Evolutionary conservation across 2,888 invertebrate species (phyloP).

Genomic region (Azorinus chamasolen): DNA sequence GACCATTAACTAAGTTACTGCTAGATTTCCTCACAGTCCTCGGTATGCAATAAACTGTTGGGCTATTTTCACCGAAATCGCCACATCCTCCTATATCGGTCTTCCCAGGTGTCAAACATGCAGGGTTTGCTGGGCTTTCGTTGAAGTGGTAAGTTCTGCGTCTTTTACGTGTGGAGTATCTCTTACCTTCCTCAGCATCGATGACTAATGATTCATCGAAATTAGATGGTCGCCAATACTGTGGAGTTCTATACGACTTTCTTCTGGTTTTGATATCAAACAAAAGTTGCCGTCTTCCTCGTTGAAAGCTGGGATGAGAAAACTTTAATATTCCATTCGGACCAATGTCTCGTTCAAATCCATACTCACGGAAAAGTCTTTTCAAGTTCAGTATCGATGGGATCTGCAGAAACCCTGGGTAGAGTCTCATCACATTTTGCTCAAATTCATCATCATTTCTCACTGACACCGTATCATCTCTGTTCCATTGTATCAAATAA

Average conservation of each 20-base stretch:
- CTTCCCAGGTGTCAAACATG: too few species aligned
- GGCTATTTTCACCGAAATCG: too few species aligned
- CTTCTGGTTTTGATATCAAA: constrained; percentile 64
- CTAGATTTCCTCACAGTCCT: too few species aligned
- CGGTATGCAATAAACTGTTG: too few species aligned
- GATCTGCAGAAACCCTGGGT: constrained; percentile 84
- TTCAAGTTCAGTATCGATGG: constrained; percentile 81
- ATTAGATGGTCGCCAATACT: not conserved
- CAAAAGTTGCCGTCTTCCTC: constrained; percentile 68
- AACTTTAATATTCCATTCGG: constrained; percentile 75
- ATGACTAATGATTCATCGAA: not conserved
- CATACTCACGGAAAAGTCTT: constrained; percentile 83
- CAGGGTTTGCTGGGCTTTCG: not conserved
- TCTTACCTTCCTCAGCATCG: constrained; percentile 31
- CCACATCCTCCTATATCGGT: too few species aligned
- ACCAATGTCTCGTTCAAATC: constrained; percentile 77
- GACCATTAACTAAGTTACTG: too few species aligned
- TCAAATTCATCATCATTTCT: constrained; percentile 76
- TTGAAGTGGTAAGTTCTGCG: constrained; percentile 32
- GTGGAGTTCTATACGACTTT: constrained; percentile 59
- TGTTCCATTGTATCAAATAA: constrained; percentile 76
- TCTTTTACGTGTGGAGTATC: constrained; percentile 55
- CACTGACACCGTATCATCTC: constrained; percentile 70
- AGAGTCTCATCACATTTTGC: constrained; percentile 75
- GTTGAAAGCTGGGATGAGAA: constrained; percentile 75